A percentile compares a stretch with the other conserved stretches of the same genome.
Evolutionary conservation across 2,888 invertebrate genomes (phyloP).

Genomic region (Drosophila birchii): DNA sequence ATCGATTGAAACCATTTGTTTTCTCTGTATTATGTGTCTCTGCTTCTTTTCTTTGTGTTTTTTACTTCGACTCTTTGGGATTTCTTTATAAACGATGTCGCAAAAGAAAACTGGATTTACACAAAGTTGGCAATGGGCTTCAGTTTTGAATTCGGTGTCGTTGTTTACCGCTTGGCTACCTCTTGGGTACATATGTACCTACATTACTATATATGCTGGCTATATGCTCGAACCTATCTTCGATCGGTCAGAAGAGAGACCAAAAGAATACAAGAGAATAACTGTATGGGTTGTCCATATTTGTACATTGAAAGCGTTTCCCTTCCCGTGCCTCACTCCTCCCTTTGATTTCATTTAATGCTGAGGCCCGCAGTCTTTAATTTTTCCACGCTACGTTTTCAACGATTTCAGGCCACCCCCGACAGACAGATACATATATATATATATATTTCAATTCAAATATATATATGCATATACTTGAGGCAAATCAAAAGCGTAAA

Average conservation of each 20-base stretch:
- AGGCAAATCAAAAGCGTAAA: slow-evolving; percentile 62
- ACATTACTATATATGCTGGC: neutral
- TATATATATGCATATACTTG: slow-evolving; percentile 7
- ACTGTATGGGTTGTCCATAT: slow-evolving; percentile 27
- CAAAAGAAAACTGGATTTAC: slow-evolving; percentile 49
- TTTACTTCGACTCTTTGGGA: slow-evolving; percentile 23
- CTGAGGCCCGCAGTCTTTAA: slow-evolving; percentile 26
- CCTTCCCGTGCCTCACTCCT: neutral
- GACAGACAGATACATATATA: slow-evolving; percentile 3
- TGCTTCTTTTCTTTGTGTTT: neutral
- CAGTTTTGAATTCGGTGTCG: slow-evolving; percentile 44
- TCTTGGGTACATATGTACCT: slow-evolving; percentile 13
- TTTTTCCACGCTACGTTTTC: slow-evolving; percentile 21
- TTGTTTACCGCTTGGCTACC: slow-evolving; percentile 40
- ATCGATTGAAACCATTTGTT: neutral
- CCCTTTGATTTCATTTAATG: slow-evolving; percentile 21
- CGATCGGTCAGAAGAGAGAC: slow-evolving; percentile 13
- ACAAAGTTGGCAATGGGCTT: slow-evolving; percentile 43
- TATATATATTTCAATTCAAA: neutral
- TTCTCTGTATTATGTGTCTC: slow-evolving; percentile 13
- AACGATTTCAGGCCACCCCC: slow-evolving; percentile 34
- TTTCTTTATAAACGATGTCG: slow-evolving; percentile 47
- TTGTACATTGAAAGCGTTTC: slow-evolving; percentile 30
- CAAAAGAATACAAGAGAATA: slow-evolving; percentile 18
- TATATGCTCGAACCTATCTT: slow-evolving; percentile 14